Evolutionary conservation across 2,888 invertebrate species (phyloP).

Genomic region (Seladonia tumulorum): DNA sequence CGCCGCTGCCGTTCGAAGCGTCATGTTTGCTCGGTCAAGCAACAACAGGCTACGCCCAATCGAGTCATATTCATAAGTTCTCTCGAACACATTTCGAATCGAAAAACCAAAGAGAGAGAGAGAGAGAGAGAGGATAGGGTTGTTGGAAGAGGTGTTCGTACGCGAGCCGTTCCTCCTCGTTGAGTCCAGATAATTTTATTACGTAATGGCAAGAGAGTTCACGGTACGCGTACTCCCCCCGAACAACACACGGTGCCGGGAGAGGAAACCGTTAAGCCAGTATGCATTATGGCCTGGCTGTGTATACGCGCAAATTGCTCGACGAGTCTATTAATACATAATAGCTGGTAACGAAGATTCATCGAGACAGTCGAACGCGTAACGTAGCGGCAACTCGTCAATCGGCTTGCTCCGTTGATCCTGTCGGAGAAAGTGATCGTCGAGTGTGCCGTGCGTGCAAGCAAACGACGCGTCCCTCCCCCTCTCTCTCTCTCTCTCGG

Average conservation of each 20-base stretch:
- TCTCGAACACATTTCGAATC: background rate
- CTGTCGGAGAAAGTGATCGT: conserved; percentile 75
- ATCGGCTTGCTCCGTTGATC: conserved; percentile 75
- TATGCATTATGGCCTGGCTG: conserved; percentile 8
- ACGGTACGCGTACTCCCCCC: conserved; percentile 19
- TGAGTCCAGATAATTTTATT: conserved; percentile 35
- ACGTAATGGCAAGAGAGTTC: conserved; percentile 33
- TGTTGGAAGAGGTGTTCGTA: background rate
- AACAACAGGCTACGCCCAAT: background rate
- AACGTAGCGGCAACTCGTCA: conserved; percentile 66
- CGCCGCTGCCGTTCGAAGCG: background rate
- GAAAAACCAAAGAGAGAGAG: background rate
- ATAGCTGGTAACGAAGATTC: conserved; percentile 57
- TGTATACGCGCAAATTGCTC: conserved; percentile 49
- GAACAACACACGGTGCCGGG: conserved; percentile 24
- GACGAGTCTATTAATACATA: conserved; percentile 49
- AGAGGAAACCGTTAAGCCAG: conserved; percentile 51
- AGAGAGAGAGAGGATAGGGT: background rate
- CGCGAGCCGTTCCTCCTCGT: background rate
- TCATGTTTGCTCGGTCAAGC: background rate
- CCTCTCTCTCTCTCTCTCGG: no score
- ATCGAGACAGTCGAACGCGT: conserved; percentile 64
- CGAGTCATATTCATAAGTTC: background rate
- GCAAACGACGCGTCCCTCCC: background rate
- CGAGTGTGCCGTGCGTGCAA: conserved; percentile 62